Evolutionary conservation across 2,113 vertebrate genomes (phyloP).

Genomic region (Ciconia maguari): DNA sequence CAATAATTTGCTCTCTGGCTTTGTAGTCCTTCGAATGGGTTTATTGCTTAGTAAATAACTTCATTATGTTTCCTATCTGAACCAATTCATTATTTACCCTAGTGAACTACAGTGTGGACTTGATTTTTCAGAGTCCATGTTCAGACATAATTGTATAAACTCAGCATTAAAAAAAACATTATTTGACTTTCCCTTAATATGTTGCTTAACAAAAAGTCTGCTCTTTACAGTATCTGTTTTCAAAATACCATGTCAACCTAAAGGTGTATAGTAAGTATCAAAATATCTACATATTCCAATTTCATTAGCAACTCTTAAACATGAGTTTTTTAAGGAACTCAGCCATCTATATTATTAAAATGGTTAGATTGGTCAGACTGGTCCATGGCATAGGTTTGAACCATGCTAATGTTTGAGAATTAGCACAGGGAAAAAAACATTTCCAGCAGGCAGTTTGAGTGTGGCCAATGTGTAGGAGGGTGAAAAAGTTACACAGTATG

Average conservation of each 20-base stretch:
- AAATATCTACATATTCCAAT: neutral
- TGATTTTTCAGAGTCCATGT: neutral
- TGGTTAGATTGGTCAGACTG: neutral
- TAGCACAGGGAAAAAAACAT: neutral
- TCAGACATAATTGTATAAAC: neutral
- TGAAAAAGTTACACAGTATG: neutral
- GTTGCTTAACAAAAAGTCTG: neutral
- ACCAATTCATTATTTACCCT: neutral
- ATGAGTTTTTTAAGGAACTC: neutral
- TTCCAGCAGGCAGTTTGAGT: neutral
- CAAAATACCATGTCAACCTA: neutral
- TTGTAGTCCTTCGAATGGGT: neutral
- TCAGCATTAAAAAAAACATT: neutral
- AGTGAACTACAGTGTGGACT: neutral
- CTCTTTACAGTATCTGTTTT: neutral
- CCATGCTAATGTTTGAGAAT: neutral
- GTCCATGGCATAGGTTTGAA: neutral
- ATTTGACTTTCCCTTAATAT: neutral
- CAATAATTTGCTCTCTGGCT: neutral
- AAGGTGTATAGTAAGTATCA: neutral
- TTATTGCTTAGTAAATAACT: neutral
- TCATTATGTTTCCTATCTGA: neutral
- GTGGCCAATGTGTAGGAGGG: neutral
- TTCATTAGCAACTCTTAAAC: neutral
- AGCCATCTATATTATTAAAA: neutral